These are phyloP conservation scores for Habroteleia sp. DNA, from an alignment of 2,888 invertebrate genomes.

Conservation along the genomic window DNA sequence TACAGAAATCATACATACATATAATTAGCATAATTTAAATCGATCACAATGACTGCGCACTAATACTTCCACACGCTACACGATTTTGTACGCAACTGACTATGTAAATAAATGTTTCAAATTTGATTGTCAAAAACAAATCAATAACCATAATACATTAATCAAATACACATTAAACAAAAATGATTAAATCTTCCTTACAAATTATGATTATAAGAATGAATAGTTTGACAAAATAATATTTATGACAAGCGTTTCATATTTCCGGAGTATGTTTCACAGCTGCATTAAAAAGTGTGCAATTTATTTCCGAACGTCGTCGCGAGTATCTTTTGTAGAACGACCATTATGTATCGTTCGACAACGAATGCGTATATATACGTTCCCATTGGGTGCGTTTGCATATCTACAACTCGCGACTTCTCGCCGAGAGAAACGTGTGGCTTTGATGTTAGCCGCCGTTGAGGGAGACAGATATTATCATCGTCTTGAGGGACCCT, in stretches of 20 bases:
- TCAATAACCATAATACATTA: conserved; percentile 24
- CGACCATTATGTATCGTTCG: conserved; percentile 72
- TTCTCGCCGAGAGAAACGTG: conserved; percentile 70
- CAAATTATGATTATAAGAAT: conserved; percentile 40
- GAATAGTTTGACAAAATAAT: conserved; percentile 39
- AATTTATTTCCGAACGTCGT: conserved; percentile 57
- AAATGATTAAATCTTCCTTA: conserved; percentile 24
- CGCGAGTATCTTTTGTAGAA: conserved; percentile 69
- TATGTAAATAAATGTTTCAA: conserved; percentile 30
- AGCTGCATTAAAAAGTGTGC: conserved; percentile 37
- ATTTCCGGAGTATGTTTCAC: conserved; percentile 58
- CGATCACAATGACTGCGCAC: conserved; percentile 38
- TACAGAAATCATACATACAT: conserved; percentile 23
- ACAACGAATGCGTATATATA: conserved; percentile 68
- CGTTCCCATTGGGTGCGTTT: conserved; percentile 73
- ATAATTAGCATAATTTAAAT: conserved; percentile 40
- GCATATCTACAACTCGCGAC: conserved; percentile 75
- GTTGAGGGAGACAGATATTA: conserved; percentile 80
- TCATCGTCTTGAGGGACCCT: conserved; percentile 68
- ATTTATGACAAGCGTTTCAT: conserved; percentile 34
- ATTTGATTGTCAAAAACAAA: conserved; percentile 35
- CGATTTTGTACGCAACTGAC: conserved; percentile 1
- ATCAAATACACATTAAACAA: conserved; percentile 43
- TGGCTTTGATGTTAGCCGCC: conserved; percentile 79
- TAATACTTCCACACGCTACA: conserved; percentile 14